Conservation (phyloP, 1,140 invertebrate genomes). For the Aphelenchoides besseyi region DNA sequence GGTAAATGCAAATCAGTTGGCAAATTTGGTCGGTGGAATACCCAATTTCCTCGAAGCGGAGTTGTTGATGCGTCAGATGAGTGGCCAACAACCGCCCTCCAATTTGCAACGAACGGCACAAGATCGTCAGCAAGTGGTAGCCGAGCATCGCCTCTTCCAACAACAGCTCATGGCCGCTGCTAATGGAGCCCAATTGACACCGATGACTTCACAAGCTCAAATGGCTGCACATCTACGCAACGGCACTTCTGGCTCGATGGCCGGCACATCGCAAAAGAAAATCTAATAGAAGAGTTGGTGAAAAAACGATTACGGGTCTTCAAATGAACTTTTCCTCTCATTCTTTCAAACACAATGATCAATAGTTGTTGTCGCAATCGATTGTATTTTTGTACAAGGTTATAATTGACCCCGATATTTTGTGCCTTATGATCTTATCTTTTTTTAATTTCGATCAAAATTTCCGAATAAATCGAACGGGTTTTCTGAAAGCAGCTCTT, state of each 20-base stretch:
- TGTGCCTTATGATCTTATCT: no score
- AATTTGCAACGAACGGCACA: slow-evolving; percentile 11
- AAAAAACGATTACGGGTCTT: no score
- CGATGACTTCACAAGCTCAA: neutral
- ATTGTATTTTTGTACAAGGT: no score
- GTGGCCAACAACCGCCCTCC: slow-evolving; percentile 2
- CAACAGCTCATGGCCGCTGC: slow-evolving; percentile 13
- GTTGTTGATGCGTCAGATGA: slow-evolving; percentile 16
- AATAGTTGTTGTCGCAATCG: no score
- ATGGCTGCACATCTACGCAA: neutral
- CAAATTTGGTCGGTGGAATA: neutral
- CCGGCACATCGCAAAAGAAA: neutral
- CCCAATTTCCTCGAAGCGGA: slow-evolving; percentile 7
- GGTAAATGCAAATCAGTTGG: slow-evolving; percentile 8
- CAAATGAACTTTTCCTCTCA: no score
- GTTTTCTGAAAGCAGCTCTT: no score
- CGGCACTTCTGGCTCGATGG: neutral
- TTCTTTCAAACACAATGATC: no score
- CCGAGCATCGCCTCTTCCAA: slow-evolving; percentile 9
- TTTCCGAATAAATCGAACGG: no score
- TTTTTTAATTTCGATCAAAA: no score
- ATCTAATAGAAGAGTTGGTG: no score
- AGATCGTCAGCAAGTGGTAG: slow-evolving; percentile 1
- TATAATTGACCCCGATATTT: no score
- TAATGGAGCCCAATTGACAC: neutral